Base-by-base conservation (phyloP, 1,140 invertebrate genomes). In the Batillaria attramentaria region DNA sequence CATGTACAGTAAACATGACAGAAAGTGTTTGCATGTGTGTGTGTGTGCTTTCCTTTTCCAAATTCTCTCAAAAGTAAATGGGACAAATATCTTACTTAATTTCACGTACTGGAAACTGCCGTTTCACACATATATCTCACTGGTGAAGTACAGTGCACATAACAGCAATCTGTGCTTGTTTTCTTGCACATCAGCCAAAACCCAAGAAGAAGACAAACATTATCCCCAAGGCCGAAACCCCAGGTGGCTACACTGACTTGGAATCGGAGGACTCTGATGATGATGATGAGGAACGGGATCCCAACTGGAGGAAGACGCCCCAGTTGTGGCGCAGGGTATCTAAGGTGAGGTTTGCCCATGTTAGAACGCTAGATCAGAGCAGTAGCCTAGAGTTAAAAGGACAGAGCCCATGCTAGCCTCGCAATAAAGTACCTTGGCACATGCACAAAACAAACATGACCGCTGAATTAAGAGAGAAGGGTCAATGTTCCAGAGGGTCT, bases 231-330 rank as follows among this genome's bases (percentile, higher is more conserved):
- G 28, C 35, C 18, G 68, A 68, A 37, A 76, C 74, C 20, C 46
- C 66, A 10, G 66, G 70, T 35, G 72, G 62, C 6, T 46, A 73
- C n/a, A 62, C 50, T 41, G 77, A 79, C 16, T 35, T 75, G 54
- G 77, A 83, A 13, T 73, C 69, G 39, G 76, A 81, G 0, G 39
- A 82, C 28, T 77, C 69, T n/a, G 79, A 77, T 33, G 60, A 33
- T 28, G 75, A 85, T 5, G 80, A 81, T 33, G 83, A 84, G 31
- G 72, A 77, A 6, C 80, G 70, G 60, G 79, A 77, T 60, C 78
- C 80, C 33, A 79, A 83, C 74, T 81, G 81, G 82, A 65, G 50
- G 18, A 65, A 33, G 33, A 84, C 83, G 31, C 68, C 81, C 0
- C 69, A 78, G 50, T 57, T 76, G 42, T 54, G 35, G n/a, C 24